phyloP scores from a whole-genome alignment of 2,888 invertebrate genomes.

The Microplitis deprimator region DNA sequence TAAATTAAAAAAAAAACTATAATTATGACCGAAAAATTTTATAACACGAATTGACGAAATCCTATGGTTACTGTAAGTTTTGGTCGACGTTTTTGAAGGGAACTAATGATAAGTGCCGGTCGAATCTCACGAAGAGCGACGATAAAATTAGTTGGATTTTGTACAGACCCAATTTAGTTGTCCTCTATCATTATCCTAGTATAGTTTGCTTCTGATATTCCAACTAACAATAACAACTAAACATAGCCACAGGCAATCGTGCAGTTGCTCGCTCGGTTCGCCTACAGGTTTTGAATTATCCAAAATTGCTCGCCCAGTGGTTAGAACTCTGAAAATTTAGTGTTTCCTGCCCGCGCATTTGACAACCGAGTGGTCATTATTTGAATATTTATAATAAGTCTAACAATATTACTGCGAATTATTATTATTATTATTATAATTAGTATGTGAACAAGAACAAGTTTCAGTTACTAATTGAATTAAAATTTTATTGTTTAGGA shows the following conservation, averaged over 20 bases:
- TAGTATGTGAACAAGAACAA: too few relatives aligned
- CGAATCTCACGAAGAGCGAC: not conserved
- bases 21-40: too few relatives aligned
- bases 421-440: too few relatives aligned
- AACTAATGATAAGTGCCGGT: not conserved
- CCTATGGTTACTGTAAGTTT: too few relatives aligned
- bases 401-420: not conserved
- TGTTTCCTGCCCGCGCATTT: too few relatives aligned
- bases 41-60: too few relatives aligned
- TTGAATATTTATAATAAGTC: too few relatives aligned
- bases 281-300: slow-evolving; percentile 22
- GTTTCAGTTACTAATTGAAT: too few relatives aligned
- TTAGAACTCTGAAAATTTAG: not conserved
- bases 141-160: slow-evolving; percentile 10
- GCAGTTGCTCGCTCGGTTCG: slow-evolving; percentile 32
- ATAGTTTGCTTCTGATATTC: not conserved
- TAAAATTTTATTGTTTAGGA: slow-evolving; percentile 74
- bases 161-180: not conserved
- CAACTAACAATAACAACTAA: slow-evolving; percentile 38
- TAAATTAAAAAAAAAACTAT: too few relatives aligned
- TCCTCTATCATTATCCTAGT: slow-evolving; percentile 25
- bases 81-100: too few relatives aligned
- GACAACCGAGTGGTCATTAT: too few relatives aligned
- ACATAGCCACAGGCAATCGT: slow-evolving; percentile 29
- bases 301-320: slow-evolving; percentile 27